Evolutionary conservation across 2,888 invertebrate species (phyloP), one percentile per base, ranked within the genome.

Genomic region (Cabera pusaria): DNA sequence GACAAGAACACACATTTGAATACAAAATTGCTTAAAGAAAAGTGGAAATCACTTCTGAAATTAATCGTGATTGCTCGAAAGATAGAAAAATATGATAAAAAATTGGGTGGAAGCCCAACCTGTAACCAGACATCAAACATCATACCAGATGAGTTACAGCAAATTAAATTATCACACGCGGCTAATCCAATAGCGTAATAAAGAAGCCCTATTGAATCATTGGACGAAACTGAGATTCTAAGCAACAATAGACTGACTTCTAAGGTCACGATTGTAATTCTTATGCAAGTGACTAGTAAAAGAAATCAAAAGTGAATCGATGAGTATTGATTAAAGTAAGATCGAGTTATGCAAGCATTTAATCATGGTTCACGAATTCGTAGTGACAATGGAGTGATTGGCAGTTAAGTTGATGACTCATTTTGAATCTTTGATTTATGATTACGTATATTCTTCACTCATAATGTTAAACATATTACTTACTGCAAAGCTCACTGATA

Each of bases 101-200:
- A n/a, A n/a, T n/a, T n/a, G n/a, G n/a, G n/a, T n/a, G n/a, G n/a
- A n/a, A n/a, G n/a, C n/a, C n/a, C n/a, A n/a, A n/a, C n/a, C n/a
- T n/a, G n/a, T n/a, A n/a, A n/a, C n/a, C n/a, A n/a, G n/a, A n/a
- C n/a, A n/a, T n/a, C n/a, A n/a, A n/a, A n/a, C n/a, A n/a, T n/a
- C n/a, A n/a, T n/a, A n/a, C n/a, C n/a, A n/a, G n/a, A n/a, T n/a
- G n/a, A n/a, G n/a, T n/a, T n/a, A n/a, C n/a, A n/a, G n/a, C n/a
- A n/a, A n/a, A n/a, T n/a, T n/a, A n/a, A n/a, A n/a, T n/a, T n/a
- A n/a, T n/a, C n/a, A n/a, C n/a, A n/a, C n/a, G n/a, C n/a, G n/a
- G n/a, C n/a, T n/a, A n/a, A n/a, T 61, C 52, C 35, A 31, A 42
- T 27, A 35, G 29, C 27, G 35, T 42, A 36, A 52, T 56, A 44